Percentiles rank a stretch among this genome's conserved stretches.
phyloP scores from a whole-genome alignment of 2,888 invertebrate species.

The Callinectes sapidus region DNA sequence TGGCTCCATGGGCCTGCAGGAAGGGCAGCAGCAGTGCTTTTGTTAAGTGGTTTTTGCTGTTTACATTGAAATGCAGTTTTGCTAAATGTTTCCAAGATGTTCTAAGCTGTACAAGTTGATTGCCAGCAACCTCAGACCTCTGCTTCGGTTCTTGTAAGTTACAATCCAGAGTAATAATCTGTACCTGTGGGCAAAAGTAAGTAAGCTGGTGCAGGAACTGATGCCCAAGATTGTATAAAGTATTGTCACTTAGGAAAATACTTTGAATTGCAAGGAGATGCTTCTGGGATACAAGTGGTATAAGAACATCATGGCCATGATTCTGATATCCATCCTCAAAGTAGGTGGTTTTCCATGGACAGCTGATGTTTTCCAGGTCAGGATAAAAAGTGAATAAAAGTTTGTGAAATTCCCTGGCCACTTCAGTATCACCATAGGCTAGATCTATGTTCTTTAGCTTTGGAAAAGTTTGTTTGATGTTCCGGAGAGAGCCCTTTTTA shows the following conservation, averaged over 20 bases:
- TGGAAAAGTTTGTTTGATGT: conserved; percentile 36
- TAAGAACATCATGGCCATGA: conserved; percentile 45
- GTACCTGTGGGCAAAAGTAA: conserved; percentile 53
- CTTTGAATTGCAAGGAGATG: conserved; percentile 44
- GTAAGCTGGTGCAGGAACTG: conserved; percentile 45
- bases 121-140: conserved; percentile 34
- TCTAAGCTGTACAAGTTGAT: conserved; percentile 37
- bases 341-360: conserved; percentile 63
- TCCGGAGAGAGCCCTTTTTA: neutral
- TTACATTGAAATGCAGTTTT: conserved; percentile 53
- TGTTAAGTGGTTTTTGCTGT: conserved; percentile 45
- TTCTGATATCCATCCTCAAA: conserved; percentile 63
- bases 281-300: conserved; percentile 37
- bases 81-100: conserved; percentile 38
- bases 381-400: conserved; percentile 53
- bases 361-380: conserved; percentile 39
- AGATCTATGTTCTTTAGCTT: conserved; percentile 54
- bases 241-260: conserved; percentile 46
- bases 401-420: conserved; percentile 60
- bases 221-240: conserved; percentile 34
- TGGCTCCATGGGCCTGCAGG: conserved; percentile 28
- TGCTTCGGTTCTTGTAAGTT: neutral
- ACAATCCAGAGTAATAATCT: conserved; percentile 52
- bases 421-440: conserved; percentile 55
- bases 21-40: conserved; percentile 45